phyloP scores from a whole-genome alignment of 2,113 vertebrate species.

The Astur gentilis region DNA sequence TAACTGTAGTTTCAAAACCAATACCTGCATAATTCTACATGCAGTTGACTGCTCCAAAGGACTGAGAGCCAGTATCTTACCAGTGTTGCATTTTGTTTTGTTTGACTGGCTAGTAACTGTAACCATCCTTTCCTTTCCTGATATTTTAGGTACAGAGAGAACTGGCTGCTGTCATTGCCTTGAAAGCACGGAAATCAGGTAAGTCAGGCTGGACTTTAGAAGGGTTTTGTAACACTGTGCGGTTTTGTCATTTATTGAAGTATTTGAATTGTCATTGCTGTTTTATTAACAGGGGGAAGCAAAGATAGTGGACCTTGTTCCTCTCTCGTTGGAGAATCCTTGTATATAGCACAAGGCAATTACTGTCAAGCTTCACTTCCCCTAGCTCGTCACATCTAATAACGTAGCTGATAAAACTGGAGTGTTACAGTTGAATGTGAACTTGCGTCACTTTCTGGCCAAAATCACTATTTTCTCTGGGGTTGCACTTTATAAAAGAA shows the following conservation, averaged over 20 bases:
- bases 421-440: background rate
- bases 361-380: background rate
- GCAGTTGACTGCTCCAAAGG: background rate
- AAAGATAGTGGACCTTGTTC: background rate
- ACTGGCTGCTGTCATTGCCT: constrained; percentile 89
- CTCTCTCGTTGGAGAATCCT: background rate
- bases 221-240: background rate
- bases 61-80: background rate
- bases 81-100: background rate
- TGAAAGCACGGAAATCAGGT: constrained; percentile 94
- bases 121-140: constrained; percentile 11
- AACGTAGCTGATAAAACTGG: background rate
- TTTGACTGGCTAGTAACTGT: background rate
- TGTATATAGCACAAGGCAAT: background rate
- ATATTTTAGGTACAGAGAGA: constrained; percentile 90
- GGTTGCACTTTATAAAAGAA: background rate
- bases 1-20: background rate
- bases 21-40: background rate
- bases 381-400: background rate
- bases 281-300: background rate
- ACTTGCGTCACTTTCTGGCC: background rate
- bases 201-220: constrained; percentile 65
- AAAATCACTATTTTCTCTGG: background rate
- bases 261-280: background rate
- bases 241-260: background rate